A percentile compares a stretch with the other conserved stretches of the same genome.
Conservation (phyloP, 2,888 invertebrate species). For the Pristionchus mayeri region DNA sequence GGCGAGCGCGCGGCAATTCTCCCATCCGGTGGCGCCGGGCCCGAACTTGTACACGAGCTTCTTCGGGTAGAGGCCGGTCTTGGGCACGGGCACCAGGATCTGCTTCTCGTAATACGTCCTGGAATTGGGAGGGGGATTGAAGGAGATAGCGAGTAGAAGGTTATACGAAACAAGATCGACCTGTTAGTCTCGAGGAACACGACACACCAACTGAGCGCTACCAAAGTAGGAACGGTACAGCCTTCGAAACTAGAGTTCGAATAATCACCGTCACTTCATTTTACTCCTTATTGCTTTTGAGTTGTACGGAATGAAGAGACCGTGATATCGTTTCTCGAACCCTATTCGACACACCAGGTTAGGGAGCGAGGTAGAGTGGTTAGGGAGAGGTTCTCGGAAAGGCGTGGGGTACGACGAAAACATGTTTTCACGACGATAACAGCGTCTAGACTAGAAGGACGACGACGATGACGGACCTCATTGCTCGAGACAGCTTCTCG, state of each 20-base stretch:
- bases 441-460: no score
- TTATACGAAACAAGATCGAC: neutral
- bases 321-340: no score
- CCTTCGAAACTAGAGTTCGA: no score
- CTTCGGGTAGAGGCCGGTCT: slow-evolving; percentile 78
- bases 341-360: neutral
- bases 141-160: neutral
- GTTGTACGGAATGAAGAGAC: neutral
- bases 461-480: no score
- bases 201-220: neutral
- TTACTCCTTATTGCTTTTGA: neutral
- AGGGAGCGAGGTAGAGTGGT: slow-evolving; percentile 1
- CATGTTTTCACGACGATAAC: slow-evolving; percentile 8
- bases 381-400: neutral
- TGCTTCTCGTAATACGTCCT: slow-evolving; percentile 78
- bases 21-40: slow-evolving; percentile 77
- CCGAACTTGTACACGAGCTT: slow-evolving; percentile 77
- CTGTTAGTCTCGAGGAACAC: slow-evolving; percentile 6
- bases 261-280: no score
- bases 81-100: slow-evolving; percentile 77
- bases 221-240: no score
- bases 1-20: slow-evolving; percentile 51
- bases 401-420: neutral
- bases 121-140: slow-evolving; percentile 52
- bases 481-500: slow-evolving; percentile 91